phyloP scores from a whole-genome alignment of 2,888 invertebrate species.

The Ophion slaviceki region DNA sequence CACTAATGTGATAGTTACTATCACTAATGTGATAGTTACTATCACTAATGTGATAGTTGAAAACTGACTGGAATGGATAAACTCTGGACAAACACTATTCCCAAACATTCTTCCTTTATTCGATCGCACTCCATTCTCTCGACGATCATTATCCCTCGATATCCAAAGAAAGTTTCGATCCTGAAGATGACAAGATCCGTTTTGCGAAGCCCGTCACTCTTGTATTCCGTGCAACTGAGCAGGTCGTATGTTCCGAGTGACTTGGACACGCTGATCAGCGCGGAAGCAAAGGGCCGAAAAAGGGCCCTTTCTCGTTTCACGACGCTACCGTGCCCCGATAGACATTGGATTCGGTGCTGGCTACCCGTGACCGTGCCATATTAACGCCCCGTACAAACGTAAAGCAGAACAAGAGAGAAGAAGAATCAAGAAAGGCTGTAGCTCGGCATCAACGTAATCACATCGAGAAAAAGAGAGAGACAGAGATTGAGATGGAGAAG shows the following conservation, averaged over 20 bases:
- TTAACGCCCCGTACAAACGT: constrained; percentile 30
- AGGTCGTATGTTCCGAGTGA: constrained; percentile 31
- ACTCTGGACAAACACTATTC: not conserved
- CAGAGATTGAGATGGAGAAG: constrained; percentile 1
- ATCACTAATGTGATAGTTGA: no score
- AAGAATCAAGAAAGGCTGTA: constrained; percentile 27
- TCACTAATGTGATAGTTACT: no score
- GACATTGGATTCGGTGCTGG: constrained; percentile 39
- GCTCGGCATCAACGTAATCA: constrained; percentile 38
- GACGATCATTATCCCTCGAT: constrained; percentile 27
- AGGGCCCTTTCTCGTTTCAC: constrained; percentile 33
- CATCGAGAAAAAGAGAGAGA: constrained; percentile 28
- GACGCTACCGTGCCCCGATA: constrained; percentile 46
- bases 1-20: no score
- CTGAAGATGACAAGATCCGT: constrained; percentile 24
- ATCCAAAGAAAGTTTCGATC: constrained; percentile 8
- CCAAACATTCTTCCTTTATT: not conserved
- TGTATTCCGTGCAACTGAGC: constrained; percentile 27
- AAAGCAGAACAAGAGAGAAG: constrained; percentile 12
- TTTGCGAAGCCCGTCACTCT: constrained; percentile 11
- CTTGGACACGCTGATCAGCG: constrained; percentile 45
- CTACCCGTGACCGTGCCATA: constrained; percentile 45
- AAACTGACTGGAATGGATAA: no score
- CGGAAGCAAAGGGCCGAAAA: constrained; percentile 22
- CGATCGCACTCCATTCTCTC: not conserved